phyloP scores from a whole-genome alignment of 2,797 vertebrate genomes.

The Huso huso region DNA sequence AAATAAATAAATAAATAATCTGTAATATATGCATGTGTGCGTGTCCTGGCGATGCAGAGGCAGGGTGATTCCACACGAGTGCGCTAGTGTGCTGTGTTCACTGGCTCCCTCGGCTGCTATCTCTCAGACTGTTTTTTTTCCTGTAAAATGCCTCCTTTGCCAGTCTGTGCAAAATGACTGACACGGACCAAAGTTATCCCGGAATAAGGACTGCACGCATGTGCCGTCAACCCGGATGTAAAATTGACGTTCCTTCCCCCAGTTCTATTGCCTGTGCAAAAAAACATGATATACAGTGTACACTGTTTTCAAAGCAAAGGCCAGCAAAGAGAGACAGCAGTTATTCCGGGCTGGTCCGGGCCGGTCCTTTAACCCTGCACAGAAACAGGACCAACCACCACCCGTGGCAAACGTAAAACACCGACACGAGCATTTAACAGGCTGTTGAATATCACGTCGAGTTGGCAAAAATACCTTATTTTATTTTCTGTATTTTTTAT shows the following conservation, averaged over 20 bases:
- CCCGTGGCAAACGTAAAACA: no score
- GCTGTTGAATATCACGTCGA: no score
- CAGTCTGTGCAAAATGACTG: slow-evolving; percentile 36
- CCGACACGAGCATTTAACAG: no score
- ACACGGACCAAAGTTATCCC: slow-evolving; percentile 81
- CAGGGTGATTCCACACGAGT: neutral
- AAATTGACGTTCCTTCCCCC: slow-evolving; percentile 38
- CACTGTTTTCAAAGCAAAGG: neutral
- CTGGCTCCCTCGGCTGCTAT: slow-evolving; percentile 8
- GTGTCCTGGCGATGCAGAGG: no score
- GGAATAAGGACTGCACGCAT: slow-evolving; percentile 82
- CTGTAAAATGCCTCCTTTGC: slow-evolving; percentile 18
- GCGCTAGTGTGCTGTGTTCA: neutral
- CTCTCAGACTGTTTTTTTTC: slow-evolving; percentile 28
- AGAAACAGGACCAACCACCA: neutral
- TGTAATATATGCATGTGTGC: no score
- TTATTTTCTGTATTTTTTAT: no score
- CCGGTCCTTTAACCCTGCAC: slow-evolving; percentile 16
- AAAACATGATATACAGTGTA: slow-evolving; percentile 10
- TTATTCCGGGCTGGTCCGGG: slow-evolving; percentile 34
- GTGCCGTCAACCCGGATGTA: slow-evolving; percentile 83
- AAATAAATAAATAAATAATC: no score
- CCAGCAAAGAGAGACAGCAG: neutral
- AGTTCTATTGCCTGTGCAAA: slow-evolving; percentile 18
- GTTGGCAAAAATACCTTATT: no score